A percentile compares a stretch with the other conserved stretches of the same genome.
These are phyloP conservation scores for Intellagama lesueurii DNA, from an alignment of 2,797 vertebrate species.

Conservation along the genomic window DNA sequence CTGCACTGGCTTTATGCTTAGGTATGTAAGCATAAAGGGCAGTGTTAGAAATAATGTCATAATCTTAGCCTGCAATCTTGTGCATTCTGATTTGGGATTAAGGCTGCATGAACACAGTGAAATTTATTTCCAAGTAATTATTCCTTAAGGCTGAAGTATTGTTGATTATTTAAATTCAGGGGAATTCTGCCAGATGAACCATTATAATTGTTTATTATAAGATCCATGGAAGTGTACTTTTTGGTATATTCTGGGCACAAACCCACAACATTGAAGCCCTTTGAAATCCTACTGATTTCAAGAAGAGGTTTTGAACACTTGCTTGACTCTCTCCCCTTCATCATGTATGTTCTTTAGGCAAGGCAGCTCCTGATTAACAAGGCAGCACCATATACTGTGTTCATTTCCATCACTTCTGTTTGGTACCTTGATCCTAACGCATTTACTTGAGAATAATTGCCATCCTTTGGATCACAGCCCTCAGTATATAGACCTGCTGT, in stretches of 20 bases:
- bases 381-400: too few relatives aligned
- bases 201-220: background rate
- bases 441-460: background rate
- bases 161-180: background rate
- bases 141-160: background rate
- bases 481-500: slow-evolving; percentile 13
- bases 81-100: background rate
- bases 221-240: slow-evolving; percentile 52
- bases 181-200: background rate
- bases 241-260: background rate
- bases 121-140: background rate
- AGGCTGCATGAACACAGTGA: background rate
- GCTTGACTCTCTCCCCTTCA: slow-evolving; percentile 18
- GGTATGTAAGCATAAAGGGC: background rate
- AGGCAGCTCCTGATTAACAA: background rate
- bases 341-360: slow-evolving; percentile 10
- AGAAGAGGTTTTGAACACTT: background rate
- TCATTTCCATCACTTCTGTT: background rate
- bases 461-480: background rate
- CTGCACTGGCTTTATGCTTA: too few relatives aligned
- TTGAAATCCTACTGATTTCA: background rate
- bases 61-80: background rate
- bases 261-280: background rate
- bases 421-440: background rate
- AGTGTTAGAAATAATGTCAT: background rate